A percentile compares a stretch with the other conserved stretches of the same genome.
phyloP scores from a whole-genome alignment of 1,140 invertebrate genomes.

The Delia radicum region DNA sequence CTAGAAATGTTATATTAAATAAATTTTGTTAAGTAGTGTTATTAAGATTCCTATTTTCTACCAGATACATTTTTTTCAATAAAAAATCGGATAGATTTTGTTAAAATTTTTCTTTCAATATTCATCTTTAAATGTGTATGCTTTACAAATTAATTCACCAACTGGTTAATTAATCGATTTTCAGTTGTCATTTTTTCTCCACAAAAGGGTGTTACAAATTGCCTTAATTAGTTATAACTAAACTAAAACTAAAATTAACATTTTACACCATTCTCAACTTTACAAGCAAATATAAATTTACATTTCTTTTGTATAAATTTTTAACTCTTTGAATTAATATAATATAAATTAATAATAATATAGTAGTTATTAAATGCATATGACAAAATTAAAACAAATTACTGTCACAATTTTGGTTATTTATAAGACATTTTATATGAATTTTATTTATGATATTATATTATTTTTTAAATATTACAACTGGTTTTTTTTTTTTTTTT shows the following conservation, averaged over 20 bases:
- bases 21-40: too few relatives aligned
- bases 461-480: background rate
- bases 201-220: background rate
- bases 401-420: background rate
- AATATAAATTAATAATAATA: background rate
- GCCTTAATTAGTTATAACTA: background rate
- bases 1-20: too few relatives aligned
- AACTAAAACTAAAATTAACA: background rate
- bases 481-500: background rate
- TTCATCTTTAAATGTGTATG: too few relatives aligned
- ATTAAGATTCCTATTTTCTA: too few relatives aligned
- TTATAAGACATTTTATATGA: background rate
- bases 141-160: too few relatives aligned
- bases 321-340: background rate
- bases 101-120: too few relatives aligned
- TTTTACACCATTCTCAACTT: background rate
- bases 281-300: background rate
- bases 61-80: too few relatives aligned
- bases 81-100: too few relatives aligned
- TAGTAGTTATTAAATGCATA: background rate
- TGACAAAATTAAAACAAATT: conserved; percentile 2
- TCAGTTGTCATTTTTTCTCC: background rate
- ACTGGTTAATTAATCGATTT: too few relatives aligned
- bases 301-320: background rate
- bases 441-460: background rate